Conservation (phyloP, 1,140 invertebrate genomes). For the Plodia interpunctella region DNA sequence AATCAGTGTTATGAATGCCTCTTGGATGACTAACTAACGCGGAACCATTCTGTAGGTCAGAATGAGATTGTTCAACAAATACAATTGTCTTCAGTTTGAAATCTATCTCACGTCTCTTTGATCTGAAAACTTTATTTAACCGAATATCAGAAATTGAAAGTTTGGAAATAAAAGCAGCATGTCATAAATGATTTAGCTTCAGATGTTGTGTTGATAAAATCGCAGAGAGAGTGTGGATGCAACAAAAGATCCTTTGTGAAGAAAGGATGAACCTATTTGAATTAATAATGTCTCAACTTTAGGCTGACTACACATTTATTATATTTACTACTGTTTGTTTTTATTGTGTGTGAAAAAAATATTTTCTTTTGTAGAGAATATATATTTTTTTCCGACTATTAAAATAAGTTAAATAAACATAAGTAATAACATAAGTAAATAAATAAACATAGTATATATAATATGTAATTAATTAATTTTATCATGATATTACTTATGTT, state of each 20-base stretch:
- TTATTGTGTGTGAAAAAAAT: no score
- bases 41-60: neutral
- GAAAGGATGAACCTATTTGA: constrained; percentile 18
- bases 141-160: constrained; percentile 28
- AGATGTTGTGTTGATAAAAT: constrained; percentile 20
- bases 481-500: no score
- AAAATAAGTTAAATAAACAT: no score
- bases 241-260: constrained; percentile 32
- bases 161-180: constrained; percentile 1
- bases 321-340: neutral
- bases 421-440: no score
- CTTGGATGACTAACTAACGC: neutral
- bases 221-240: constrained; percentile 19
- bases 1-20: constrained; percentile 4
- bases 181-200: neutral
- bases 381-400: no score
- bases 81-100: neutral
- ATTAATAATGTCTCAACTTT: constrained; percentile 21
- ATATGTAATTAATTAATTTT: no score
- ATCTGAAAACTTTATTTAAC: constrained; percentile 16
- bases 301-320: constrained; percentile 17
- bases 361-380: neutral
- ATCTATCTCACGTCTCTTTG: neutral
- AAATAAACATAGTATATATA: no score
- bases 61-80: neutral